Evolutionary conservation across 2,797 vertebrate genomes (phyloP), one percentile per base, ranked within the genome.

Genomic region (Anolis apletophallus): DNA sequence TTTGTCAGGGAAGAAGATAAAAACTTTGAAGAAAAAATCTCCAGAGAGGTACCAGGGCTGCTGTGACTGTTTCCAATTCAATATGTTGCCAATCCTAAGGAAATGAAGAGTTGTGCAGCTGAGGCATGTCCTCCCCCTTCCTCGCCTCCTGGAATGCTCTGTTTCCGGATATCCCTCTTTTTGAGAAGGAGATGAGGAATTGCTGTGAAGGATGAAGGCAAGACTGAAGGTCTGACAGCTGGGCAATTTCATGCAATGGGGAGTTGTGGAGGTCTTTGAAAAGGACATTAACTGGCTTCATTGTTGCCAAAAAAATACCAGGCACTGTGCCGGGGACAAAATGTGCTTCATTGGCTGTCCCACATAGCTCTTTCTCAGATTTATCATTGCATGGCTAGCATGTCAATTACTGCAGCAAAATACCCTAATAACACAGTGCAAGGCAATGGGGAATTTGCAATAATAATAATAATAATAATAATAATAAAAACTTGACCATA

Each of bases 271-370:
- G 14, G 61, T 36, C 87, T 81, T 85, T 88, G 77, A 85, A 85
- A 81, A 77, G 87, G 79, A n/a, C 81, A 81, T 76, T 85, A 85
- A 82, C 72, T 64, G 61, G 73, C 79, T 72, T 77, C 83, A 82
- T 77, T 85, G 79, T 77, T 81, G 87, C 64, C 72, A 77, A n/a
- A 77, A 85, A 68, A 85, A 85, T 78, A 81, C 72, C 55, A 88
- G 83, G 86, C 79, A 61, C 64, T 17, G 29, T 26, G 78, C 78
- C 83, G 81, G 83, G 83, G 87, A 85, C 73, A 88, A 81, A 88
- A 88, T 81, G 79, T 81, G 87, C 79, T 34, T 88, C 73, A 32
- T 36, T 85, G 21, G 23, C 79, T 85, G 54, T 46, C 74, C 73
- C n/a, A 57, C 29, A 16, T 50, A 77, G 69, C 72, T 17, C 61